Conservation (phyloP, 2,888 invertebrate genomes). For the Nemotelus pantherinus region DNA sequence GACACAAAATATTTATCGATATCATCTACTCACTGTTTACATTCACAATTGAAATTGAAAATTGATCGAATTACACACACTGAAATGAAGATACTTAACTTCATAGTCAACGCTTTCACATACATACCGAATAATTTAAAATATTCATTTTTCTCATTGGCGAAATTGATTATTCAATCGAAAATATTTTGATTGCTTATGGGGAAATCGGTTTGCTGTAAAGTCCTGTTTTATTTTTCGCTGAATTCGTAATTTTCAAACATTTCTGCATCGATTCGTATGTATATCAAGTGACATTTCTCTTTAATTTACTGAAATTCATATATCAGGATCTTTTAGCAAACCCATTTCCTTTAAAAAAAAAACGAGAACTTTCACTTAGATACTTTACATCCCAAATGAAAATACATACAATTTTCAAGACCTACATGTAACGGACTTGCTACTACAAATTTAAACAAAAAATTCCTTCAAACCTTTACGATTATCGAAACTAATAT, state of each 20-base stretch:
- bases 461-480: not conserved
- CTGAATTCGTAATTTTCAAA: too few species aligned
- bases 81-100: not conserved
- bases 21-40: not conserved
- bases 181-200: constrained; percentile 3
- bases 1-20: constrained; percentile 18
- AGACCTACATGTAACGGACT: too few species aligned
- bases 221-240: not conserved
- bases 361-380: too few species aligned
- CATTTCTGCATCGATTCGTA: too few species aligned
- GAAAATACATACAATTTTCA: too few species aligned
- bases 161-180: not conserved
- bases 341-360: too few species aligned
- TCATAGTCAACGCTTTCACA: not conserved
- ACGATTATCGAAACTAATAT: constrained; percentile 47
- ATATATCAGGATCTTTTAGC: too few species aligned
- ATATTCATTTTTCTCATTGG: constrained; percentile 1
- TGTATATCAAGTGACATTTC: too few species aligned
- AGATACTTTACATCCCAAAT: too few species aligned
- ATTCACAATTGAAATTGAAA: not conserved
- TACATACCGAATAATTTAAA: not conserved
- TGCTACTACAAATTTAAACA: too few species aligned
- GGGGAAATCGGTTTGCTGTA: not conserved
- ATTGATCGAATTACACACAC: too few species aligned
- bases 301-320: too few species aligned